Evolutionary conservation across 2,888 invertebrate species (phyloP).

Genomic region (Tuta absoluta): DNA sequence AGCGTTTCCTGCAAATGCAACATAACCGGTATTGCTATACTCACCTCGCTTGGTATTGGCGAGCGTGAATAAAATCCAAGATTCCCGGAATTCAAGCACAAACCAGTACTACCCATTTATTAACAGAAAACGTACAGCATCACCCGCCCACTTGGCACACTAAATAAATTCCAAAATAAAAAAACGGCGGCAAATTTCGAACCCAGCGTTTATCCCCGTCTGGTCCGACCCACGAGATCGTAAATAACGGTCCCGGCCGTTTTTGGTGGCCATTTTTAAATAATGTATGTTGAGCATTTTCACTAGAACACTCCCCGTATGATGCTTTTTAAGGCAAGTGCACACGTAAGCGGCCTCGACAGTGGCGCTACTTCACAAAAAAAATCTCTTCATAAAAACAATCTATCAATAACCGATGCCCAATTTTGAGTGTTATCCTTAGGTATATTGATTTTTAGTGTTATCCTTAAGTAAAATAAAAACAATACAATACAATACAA

Average conservation of each 20-base stretch:
- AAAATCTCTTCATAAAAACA: too few species aligned
- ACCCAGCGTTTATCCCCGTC: constrained; percentile 47
- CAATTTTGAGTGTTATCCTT: too few species aligned
- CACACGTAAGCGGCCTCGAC: too few species aligned
- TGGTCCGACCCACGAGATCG: constrained; percentile 39
- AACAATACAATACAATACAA: too few species aligned
- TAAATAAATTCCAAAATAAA: constrained; percentile 63
- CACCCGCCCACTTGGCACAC: constrained; percentile 48
- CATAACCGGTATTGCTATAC: too few species aligned
- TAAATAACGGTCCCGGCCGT: constrained; percentile 44
- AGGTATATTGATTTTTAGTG: too few species aligned
- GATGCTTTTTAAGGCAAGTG: not conserved
- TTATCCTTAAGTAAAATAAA: too few species aligned
- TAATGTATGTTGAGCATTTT: constrained; percentile 29
- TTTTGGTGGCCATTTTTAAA: constrained; percentile 38
- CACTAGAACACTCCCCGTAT: constrained; percentile 21
- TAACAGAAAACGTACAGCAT: constrained; percentile 37
- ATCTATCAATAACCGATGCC: too few species aligned
- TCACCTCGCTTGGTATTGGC: too few species aligned
- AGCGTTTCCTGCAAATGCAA: too few species aligned
- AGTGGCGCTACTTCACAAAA: too few species aligned
- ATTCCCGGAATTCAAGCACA: constrained; percentile 27
- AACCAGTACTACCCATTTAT: constrained; percentile 33
- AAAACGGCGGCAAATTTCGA: constrained; percentile 52
- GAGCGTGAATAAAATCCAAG: not conserved